phyloP scores from a whole-genome alignment of 2,888 invertebrate genomes.

The Ophion obscuratus region DNA sequence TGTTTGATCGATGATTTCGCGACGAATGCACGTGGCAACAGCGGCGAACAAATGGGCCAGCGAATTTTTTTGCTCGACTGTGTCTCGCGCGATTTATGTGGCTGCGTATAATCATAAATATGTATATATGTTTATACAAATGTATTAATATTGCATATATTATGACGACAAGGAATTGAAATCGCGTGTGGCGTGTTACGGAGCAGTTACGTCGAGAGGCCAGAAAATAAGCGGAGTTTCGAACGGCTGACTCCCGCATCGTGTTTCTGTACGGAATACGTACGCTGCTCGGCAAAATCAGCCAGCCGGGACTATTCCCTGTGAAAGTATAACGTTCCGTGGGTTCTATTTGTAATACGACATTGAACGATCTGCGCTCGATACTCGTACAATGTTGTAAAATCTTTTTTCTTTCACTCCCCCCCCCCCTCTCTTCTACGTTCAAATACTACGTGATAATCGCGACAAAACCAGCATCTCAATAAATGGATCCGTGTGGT shows the following conservation, averaged over 20 bases:
- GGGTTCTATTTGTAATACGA: slow-evolving; percentile 48
- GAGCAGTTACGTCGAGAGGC: slow-evolving; percentile 64
- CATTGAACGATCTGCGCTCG: slow-evolving; percentile 52
- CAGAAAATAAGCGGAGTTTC: slow-evolving; percentile 65
- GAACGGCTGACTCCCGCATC: slow-evolving; percentile 55
- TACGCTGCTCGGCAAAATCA: slow-evolving; percentile 41
- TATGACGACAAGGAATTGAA: slow-evolving; percentile 53
- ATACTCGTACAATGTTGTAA: slow-evolving; percentile 10
- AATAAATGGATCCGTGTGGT: slow-evolving; percentile 20
- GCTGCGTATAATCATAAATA: background rate
- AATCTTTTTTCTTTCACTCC: background rate
- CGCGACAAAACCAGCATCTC: slow-evolving; percentile 50
- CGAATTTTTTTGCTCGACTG: slow-evolving; percentile 28
- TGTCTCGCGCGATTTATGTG: background rate
- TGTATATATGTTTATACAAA: slow-evolving; percentile 13
- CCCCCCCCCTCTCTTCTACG: background rate
- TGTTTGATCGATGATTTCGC: slow-evolving; percentile 62
- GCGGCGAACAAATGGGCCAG: slow-evolving; percentile 11
- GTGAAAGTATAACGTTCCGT: slow-evolving; percentile 60
- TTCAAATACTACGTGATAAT: slow-evolving; percentile 28
- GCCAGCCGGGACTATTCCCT: slow-evolving; percentile 64
- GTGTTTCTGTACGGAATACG: slow-evolving; percentile 1
- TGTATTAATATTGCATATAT: background rate
- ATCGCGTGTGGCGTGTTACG: slow-evolving; percentile 67
- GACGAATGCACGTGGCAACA: slow-evolving; percentile 42